Percentiles rank a stretch among this genome's conserved stretches.
These are phyloP conservation scores for Tupaia tana DNA, from an alignment of 2,113 vertebrate genomes.

Conservation along the genomic window DNA sequence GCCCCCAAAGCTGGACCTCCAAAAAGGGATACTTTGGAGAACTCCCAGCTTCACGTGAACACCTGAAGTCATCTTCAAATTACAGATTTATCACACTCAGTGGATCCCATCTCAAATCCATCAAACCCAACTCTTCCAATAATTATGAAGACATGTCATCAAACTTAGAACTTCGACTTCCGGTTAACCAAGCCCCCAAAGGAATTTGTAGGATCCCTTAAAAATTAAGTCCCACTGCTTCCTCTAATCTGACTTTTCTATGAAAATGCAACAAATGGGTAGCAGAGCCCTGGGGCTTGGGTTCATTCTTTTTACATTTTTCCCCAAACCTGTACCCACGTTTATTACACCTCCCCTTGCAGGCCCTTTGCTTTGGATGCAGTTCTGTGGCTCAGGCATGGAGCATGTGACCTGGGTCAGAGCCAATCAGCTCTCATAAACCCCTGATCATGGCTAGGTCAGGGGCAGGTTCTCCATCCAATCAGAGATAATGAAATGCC, in stretches of 20 bases:
- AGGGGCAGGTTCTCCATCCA: background rate
- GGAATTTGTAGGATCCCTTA: background rate
- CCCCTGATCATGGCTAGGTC: background rate
- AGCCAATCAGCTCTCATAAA: background rate
- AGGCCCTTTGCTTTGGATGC: background rate
- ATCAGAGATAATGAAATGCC: background rate
- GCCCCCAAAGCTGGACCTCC: background rate
- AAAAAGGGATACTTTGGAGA: background rate
- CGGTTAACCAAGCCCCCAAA: background rate
- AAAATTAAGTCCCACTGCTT: background rate
- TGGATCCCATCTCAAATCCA: background rate
- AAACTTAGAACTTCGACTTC: background rate
- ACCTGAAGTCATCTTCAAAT: background rate
- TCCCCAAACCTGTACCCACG: background rate
- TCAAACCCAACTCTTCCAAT: background rate
- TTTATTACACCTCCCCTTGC: background rate
- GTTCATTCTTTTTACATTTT: background rate
- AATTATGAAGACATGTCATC: background rate
- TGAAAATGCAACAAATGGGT: background rate
- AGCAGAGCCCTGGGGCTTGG: background rate
- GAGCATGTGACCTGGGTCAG: background rate
- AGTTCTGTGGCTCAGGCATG: background rate
- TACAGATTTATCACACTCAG: background rate
- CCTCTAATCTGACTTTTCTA: background rate
- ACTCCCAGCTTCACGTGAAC: background rate